Evolutionary conservation across 2,113 vertebrate species (phyloP), one percentile per base, ranked within the genome.

Genomic region (Neoarius graeffei): DNA sequence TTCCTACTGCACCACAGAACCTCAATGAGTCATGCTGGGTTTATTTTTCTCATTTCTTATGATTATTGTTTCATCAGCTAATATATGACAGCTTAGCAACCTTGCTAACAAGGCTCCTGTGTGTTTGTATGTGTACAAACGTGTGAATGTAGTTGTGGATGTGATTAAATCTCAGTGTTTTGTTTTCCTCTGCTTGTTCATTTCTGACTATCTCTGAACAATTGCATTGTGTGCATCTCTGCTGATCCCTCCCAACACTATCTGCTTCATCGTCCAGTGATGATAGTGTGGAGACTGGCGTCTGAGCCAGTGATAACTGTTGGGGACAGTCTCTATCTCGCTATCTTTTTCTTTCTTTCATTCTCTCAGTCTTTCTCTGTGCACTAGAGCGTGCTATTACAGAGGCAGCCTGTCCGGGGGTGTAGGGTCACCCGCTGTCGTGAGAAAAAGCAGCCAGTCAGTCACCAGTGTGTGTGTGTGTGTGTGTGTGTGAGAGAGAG

Each of bases 391-490:
- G 3, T 93, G 92, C 87, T 60, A 27, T 86, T 87, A 90, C 91
- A 92, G 91, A 93, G 89, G 94, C 92, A 90, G 94, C 87, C 86
- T 88, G 88, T 88, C 89, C 69, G 83, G 90, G 27, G 73, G 69
- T 76, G 50, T 87, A 52, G 67, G 69, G 88, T 87, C 69, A 83
- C 57, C 64, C 81, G 27, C 93, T 93, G 90, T 91, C 93, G 86
- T 94, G 92, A 93, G 94, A 94, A 95, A 94, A 91, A 92, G 88
- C 87, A 91, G 91, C 90, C 89, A 92, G 89, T 88, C 89, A 89
- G 88, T 92, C 93, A 91, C 90, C 91, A 91, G 87, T 88, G 84
- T 88, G 84, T 86, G 66, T 73, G 69, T 66, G 35, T 85, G 27
- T 84, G 23, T 85, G 50, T 67, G 69, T 82, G 20, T 85, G 57